Percentiles rank a stretch among this genome's conserved stretches.
Evolutionary conservation across 2,888 invertebrate species (phyloP).

Genomic region (Epinotia demarniana): DNA sequence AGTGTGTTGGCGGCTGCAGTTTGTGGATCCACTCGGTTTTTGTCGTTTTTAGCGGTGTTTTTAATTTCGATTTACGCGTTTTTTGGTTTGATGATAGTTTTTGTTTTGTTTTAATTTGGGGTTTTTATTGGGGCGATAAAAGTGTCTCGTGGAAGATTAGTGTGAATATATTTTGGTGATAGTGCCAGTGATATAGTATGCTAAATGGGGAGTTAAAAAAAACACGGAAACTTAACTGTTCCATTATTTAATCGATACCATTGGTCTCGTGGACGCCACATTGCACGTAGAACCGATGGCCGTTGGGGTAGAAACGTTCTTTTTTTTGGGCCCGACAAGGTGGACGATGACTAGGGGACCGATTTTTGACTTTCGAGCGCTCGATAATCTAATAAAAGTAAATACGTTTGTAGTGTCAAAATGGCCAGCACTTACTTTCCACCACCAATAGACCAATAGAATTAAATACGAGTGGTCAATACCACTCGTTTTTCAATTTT

Average conservation of each 20-base stretch:
- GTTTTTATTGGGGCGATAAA: slow-evolving; percentile 33
- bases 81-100: slow-evolving; percentile 50
- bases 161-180: slow-evolving; percentile 26
- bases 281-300: too few relatives aligned
- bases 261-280: background rate
- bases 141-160: slow-evolving; percentile 23
- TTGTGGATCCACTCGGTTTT: slow-evolving; percentile 74
- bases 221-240: background rate
- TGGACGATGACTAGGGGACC: too few relatives aligned
- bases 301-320: too few relatives aligned
- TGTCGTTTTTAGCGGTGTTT: slow-evolving; percentile 58
- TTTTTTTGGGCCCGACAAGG: too few relatives aligned
- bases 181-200: slow-evolving; percentile 17
- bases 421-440: too few relatives aligned
- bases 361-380: too few relatives aligned
- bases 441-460: too few relatives aligned
- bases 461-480: too few relatives aligned
- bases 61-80: slow-evolving; percentile 60
- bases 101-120: slow-evolving; percentile 40
- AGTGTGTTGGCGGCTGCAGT: slow-evolving; percentile 82
- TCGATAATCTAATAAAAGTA: too few relatives aligned
- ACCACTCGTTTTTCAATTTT: too few relatives aligned
- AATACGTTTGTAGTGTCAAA: too few relatives aligned
- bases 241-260: background rate
- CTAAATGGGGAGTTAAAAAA: background rate